Base-by-base conservation (phyloP, 2,797 vertebrate species). In the Gambusia yucatana region DNA sequence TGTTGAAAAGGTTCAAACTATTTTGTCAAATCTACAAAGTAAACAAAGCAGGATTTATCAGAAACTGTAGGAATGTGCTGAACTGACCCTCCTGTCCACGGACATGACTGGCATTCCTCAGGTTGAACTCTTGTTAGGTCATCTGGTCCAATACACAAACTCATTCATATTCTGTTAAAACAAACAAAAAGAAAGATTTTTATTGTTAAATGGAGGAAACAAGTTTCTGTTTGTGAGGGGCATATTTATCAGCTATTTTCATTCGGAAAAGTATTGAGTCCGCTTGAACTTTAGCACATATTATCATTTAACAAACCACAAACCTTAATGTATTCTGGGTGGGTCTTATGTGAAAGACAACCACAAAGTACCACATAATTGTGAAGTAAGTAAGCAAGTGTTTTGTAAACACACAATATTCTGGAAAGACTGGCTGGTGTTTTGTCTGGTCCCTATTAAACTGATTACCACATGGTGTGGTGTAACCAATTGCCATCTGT, bases 21-120 rank as follows among this genome's bases (percentile, higher is more conserved):
- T 74, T 82, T 84, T 17, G 52, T 87, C 81, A 84, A 74, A 82
- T 72, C 39, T 77, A 6, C 47, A 71, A 72, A 79, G 41, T n/a
- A 28, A 82, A 14, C 50, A 73, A 74, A 78, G 33, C 17, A 7
- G 77, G 48, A 79, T 84, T 84, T 77, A 73, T 88, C 82, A 80
- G 44, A 67, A 46, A 72, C 76, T 22, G 17, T 28, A 82, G 85
- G 91, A 88, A 91, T 89, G 89, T 75, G 75, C 76, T 80, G 80
- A 86, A 86, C 77, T 61, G 57, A 81, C 81, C 78, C 87, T 91
- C 81, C 83, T 84, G 79, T 75, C 52, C 52, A 63, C 75, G 85
- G 92, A 92, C 92, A 88, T 63, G 77, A 94, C 93, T 92, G 78
- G 73, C 87, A 90, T 93, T 88, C 87, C 77, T 65, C 86, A 76